Conservation (phyloP, 30 jellyfish, hydroid and myxozoan species). For the Hydractinia symbiolongicarpus region DNA sequence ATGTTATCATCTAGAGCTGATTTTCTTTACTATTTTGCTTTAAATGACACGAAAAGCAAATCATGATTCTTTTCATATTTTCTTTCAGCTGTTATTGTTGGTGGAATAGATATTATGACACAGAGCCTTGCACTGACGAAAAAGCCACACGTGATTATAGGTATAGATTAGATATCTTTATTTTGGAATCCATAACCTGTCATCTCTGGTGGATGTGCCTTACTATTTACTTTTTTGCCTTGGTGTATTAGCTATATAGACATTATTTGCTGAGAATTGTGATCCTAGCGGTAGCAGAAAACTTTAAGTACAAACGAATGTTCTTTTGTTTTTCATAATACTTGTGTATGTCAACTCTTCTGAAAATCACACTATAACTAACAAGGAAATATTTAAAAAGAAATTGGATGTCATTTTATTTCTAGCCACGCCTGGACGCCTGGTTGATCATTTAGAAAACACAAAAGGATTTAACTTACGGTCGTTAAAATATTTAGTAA, state of each 20-base stretch:
- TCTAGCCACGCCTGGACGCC: constrained; percentile 97
- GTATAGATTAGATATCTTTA: constrained; percentile 41
- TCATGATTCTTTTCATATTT: not conserved
- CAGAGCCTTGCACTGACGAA: constrained; percentile 96
- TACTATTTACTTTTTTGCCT: no score
- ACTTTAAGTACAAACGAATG: no score
- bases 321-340: no score
- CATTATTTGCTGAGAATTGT: not conserved
- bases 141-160: constrained; percentile 92
- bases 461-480: constrained; percentile 92
- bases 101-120: constrained; percentile 92
- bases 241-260: not conserved
- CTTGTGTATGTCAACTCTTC: no score
- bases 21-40: not conserved
- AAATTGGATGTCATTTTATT: not conserved
- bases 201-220: no score
- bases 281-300: not conserved
- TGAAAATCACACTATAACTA: no score
- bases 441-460: constrained; percentile 94
- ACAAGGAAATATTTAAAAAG: no score
- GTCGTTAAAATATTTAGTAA: constrained; percentile 74
- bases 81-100: constrained; percentile 86
- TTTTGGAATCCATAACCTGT: no score
- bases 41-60: no score
- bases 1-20: not conserved